Evolutionary conservation across 2,888 invertebrate genomes (phyloP).

Genomic region (Cosmorhoe ocellata): DNA sequence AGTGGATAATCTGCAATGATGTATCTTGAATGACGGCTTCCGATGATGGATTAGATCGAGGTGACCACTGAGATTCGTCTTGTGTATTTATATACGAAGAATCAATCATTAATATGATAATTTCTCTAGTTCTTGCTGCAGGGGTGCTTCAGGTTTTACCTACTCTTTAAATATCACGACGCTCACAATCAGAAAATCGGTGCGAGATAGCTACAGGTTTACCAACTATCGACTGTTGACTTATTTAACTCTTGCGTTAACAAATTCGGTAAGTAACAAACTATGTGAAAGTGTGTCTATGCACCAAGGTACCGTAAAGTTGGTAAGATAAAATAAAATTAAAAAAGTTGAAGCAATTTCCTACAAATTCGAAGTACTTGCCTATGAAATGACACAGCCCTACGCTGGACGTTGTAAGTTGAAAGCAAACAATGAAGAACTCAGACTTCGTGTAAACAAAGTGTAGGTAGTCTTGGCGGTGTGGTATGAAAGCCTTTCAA

Average conservation of each 20-base stretch:
- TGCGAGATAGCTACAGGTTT: no score
- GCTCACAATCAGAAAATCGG: no score
- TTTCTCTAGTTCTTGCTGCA: conserved; percentile 10
- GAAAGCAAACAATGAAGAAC: conserved; percentile 29
- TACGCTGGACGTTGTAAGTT: conserved; percentile 23
- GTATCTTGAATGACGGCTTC: background rate
- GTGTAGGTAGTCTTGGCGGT: conserved; percentile 3
- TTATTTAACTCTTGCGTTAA: no score
- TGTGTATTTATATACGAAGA: conserved; percentile 27
- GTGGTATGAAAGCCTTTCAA: conserved; percentile 33
- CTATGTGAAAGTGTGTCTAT: no score
- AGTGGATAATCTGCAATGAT: conserved; percentile 17
- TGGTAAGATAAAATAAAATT: no score
- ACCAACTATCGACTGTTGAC: no score
- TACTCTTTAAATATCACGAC: no score
- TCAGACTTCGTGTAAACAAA: conserved; percentile 33
- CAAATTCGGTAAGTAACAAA: no score
- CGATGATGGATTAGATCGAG: conserved; percentile 15
- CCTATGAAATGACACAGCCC: conserved; percentile 17
- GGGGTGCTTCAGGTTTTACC: conserved; percentile 11
- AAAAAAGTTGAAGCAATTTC: no score
- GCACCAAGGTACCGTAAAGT: no score
- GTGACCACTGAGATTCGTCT: conserved; percentile 1
- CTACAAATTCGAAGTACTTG: no score
- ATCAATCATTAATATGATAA: conserved; percentile 27